phyloP scores from a whole-genome alignment of 2,797 vertebrate species.

The Aselliscus stoliczkanus region DNA sequence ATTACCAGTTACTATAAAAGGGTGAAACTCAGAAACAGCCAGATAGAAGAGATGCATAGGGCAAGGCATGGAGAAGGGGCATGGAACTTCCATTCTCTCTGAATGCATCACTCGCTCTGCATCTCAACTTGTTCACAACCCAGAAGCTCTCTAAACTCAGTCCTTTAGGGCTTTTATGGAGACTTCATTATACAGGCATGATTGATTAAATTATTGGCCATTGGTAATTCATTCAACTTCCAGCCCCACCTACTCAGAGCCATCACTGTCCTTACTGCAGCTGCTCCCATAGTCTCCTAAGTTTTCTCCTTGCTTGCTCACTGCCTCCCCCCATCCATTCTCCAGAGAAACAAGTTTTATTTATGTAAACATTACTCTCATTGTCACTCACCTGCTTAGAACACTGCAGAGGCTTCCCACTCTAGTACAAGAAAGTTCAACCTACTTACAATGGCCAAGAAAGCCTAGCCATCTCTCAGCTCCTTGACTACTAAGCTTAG shows the following conservation, averaged over 20 bases:
- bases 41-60: background rate
- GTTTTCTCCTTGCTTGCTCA: background rate
- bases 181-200: background rate
- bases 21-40: background rate
- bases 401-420: background rate
- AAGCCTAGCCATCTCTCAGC: background rate
- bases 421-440: background rate
- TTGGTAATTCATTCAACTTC: background rate
- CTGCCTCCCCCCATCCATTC: background rate
- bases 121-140: background rate
- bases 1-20: background rate
- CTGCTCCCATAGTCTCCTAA: background rate
- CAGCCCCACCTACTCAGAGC: background rate
- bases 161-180: background rate
- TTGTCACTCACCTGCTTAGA: background rate
- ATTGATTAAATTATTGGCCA: background rate
- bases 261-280: background rate
- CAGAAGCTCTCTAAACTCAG: background rate
- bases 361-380: background rate
- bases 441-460: background rate
- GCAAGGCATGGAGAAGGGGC: background rate
- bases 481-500: background rate
- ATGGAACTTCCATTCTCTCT: background rate
- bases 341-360: background rate
- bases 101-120: background rate